Evolutionary conservation across 1,140 invertebrate genomes (phyloP).

Genomic region (Drosophila athabasca): DNA sequence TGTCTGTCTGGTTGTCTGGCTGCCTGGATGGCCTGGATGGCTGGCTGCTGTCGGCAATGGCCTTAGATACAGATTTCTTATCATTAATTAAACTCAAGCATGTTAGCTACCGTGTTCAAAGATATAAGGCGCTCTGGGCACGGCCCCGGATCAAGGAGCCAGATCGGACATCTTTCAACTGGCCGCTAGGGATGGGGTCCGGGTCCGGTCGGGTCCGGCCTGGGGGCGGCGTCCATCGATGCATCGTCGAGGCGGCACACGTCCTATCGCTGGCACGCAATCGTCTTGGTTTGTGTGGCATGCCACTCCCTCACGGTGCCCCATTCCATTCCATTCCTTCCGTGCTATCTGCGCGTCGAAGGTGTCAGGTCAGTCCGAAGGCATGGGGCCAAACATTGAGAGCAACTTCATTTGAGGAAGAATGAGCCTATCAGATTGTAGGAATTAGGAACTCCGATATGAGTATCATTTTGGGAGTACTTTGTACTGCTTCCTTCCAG

Average conservation of each 20-base stretch:
- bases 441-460: conserved; percentile 30
- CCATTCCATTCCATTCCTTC: background rate
- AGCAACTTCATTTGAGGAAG: conserved; percentile 42
- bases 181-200: conserved; percentile 29
- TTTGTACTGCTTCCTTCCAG: background rate
- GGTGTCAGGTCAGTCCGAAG: conserved; percentile 34
- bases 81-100: conserved; percentile 84
- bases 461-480: background rate
- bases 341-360: background rate
- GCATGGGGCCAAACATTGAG: conserved; percentile 14
- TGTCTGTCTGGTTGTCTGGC: conserved; percentile 12
- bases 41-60: conserved; percentile 57
- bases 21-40: background rate
- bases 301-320: conserved; percentile 19
- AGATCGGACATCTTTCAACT: conserved; percentile 51
- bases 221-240: conserved; percentile 28
- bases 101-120: conserved; percentile 83
- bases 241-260: conserved; percentile 57
- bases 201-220: background rate
- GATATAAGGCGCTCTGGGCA: conserved; percentile 64
- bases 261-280: conserved; percentile 76
- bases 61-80: conserved; percentile 84
- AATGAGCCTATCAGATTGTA: conserved; percentile 16
- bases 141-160: conserved; percentile 17
- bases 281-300: conserved; percentile 52